These are phyloP conservation scores for Notamacropus eugenii DNA, from an alignment of 2,797 vertebrate species.

Conservation along the genomic window DNA sequence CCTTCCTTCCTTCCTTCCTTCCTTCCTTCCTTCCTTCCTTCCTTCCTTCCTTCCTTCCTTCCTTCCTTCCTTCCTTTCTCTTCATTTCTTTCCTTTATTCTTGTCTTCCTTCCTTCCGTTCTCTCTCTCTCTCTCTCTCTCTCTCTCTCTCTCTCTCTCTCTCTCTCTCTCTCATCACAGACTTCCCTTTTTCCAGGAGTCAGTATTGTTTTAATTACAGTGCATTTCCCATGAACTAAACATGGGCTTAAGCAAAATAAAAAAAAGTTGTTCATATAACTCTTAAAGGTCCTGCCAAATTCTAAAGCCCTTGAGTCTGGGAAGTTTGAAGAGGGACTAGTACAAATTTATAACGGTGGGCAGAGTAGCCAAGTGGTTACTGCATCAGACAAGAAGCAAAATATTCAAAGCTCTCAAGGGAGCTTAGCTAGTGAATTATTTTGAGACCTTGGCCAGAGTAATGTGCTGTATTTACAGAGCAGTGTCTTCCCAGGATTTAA, in stretches of 20 bases:
- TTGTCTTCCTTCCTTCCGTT: neutral
- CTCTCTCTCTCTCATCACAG: neutral
- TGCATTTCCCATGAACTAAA: neutral
- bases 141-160: too few relatives aligned
- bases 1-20: too few relatives aligned
- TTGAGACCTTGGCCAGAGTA: neutral
- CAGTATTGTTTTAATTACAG: neutral
- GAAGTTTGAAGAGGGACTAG: neutral
- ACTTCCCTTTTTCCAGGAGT: neutral
- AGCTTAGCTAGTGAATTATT: neutral
- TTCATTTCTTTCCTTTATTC: neutral
- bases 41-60: too few relatives aligned
- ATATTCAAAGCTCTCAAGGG: neutral
- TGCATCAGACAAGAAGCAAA: neutral
- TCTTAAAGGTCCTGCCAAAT: neutral
- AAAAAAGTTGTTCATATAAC: neutral
- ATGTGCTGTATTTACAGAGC: neutral
- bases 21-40: too few relatives aligned
- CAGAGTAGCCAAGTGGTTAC: neutral
- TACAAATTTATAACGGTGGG: neutral
- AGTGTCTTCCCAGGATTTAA: neutral
- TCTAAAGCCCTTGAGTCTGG: neutral
- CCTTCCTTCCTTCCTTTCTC: too few relatives aligned
- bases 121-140: too few relatives aligned
- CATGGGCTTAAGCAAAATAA: neutral